Evolutionary conservation across 2,113 vertebrate species (phyloP), one percentile per base, ranked within the genome.

Genomic region (Ciconia maguari): DNA sequence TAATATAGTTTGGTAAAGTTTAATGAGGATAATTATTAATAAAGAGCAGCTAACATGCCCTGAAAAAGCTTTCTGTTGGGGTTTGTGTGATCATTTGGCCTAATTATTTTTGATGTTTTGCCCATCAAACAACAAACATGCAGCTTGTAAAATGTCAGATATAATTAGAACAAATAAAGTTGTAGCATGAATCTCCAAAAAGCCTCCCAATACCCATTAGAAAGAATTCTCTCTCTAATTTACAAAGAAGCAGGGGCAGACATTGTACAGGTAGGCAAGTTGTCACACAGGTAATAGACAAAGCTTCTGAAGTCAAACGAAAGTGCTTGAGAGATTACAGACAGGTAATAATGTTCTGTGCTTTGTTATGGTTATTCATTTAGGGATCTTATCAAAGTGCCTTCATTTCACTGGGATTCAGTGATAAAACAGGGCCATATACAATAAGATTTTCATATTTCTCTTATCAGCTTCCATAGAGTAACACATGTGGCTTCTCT

Each of bases 101-200:
- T 95, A 58, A 96, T 96, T 95, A 90, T 94, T 96, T 96, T 94
- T 94, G 65, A 91, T 92, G 83, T 76, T 95, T 91, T 88, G 81
- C 74, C 96, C 89, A 94, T 94, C 74, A 97, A 96, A 96, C 89
- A 90, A 97, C 16, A 5, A 95, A 89, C 25, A 5, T 88, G 44
- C 69, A 54, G 52, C 81, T 95, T 97, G 85, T 96, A 64, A 93
- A 97, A 96, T 95, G 90, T 91, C 86, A 87, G 48, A 38, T 69
- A 60, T 83, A 96, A 94, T 92, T 91, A 94, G 70, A 96, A 90
- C 62, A 94, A 97, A 95, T 89, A 93, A 96, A 96, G 94, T 62
- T 84, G 41, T 51, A 88, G 52, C 34, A 16, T 48, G 41, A 96
- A 74, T 30, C 30, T 94, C 51, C 65, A 71, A 83, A 94, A 96